Conservation (phyloP, 2,113 vertebrate genomes). For the Pholis gunnellus region DNA sequence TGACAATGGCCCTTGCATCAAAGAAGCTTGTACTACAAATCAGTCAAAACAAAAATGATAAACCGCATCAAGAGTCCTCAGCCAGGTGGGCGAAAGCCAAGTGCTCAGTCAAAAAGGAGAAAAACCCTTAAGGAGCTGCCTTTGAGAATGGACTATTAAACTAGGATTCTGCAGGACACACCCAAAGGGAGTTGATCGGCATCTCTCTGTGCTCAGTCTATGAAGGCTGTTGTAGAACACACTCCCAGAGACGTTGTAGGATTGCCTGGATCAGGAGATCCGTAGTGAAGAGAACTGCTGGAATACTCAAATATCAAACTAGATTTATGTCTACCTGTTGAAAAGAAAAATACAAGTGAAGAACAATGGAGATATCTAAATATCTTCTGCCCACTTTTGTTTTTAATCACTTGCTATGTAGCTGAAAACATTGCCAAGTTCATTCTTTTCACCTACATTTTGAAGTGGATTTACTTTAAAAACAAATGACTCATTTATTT, state of each 20-base stretch:
- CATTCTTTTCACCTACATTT: neutral
- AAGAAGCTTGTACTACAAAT: slow-evolving; percentile 47
- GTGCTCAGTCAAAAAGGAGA: slow-evolving; percentile 8
- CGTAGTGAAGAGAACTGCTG: slow-evolving; percentile 30
- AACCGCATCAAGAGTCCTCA: neutral
- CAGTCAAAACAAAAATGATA: slow-evolving; percentile 49
- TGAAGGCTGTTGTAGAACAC: slow-evolving; percentile 8
- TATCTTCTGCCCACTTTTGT: neutral
- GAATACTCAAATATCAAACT: slow-evolving; percentile 34
- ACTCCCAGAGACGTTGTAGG: slow-evolving; percentile 33
- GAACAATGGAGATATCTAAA: neutral
- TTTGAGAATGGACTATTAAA: neutral
- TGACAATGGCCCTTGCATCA: slow-evolving; percentile 34
- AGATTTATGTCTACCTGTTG: slow-evolving; percentile 36
- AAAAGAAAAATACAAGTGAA: neutral
- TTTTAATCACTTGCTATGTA: neutral
- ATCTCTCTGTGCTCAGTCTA: slow-evolving; percentile 5
- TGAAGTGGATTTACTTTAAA: neutral
- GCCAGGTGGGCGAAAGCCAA: slow-evolving; percentile 30
- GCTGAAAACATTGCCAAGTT: neutral
- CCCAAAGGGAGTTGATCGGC: neutral
- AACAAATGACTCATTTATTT: too few relatives aligned
- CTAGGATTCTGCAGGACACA: neutral
- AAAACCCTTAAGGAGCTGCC: neutral
- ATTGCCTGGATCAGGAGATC: slow-evolving; percentile 9